Base-by-base conservation (phyloP, 2,888 invertebrate species). In the Halictus quadricinctus region DNA sequence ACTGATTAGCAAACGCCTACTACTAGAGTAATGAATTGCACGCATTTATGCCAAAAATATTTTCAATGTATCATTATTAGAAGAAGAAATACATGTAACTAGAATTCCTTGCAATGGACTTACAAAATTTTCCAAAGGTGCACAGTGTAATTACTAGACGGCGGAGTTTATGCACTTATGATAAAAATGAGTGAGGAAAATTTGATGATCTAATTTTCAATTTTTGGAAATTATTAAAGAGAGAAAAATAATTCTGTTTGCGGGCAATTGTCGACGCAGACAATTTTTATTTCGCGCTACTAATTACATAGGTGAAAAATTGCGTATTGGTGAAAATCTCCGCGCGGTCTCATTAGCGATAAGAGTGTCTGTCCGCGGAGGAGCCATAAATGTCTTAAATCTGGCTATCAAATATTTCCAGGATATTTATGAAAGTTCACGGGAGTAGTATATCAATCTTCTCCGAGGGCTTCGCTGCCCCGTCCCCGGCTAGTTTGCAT, bases 341-440 rank as follows among this genome's bases (percentile, higher is more conserved):
- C 7, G 15, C 7, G 15, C 69, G 36, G 21, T 41, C 36, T 36
- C 21, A 8, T 66, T 36, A 36, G 41, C 69, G 18, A 21, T 12
- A 69, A 12, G 41, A 12, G 21, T 43, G 4, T 21, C 69, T 12
- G 18, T 41, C 18, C 10, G 15, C 21, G 29, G 29, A 41, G 6
- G 25, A 12, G 12, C 18, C 36, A n/a, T 41, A 69, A 69, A 64
- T n/a, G 58, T 8, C 54, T 29, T 15, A 25, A 48, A 83, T 72
- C 72, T 41, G 21, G 54, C 50, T 46, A 70, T 70, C 69, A 72
- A 74, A 60, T 60, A 64, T 77, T 76, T 76, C 64, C 18, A 8
- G 77, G 69, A 84, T 84, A 84, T 84, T 77, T 84, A 84, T 78
- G 83, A 77, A 77, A 83, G 74, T 83, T 41, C 69, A 36, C 73